A percentile compares a stretch with the other conserved stretches of the same genome.
phyloP scores from a whole-genome alignment of 2,888 invertebrate species.

The Diaprepes abbreviatus region DNA sequence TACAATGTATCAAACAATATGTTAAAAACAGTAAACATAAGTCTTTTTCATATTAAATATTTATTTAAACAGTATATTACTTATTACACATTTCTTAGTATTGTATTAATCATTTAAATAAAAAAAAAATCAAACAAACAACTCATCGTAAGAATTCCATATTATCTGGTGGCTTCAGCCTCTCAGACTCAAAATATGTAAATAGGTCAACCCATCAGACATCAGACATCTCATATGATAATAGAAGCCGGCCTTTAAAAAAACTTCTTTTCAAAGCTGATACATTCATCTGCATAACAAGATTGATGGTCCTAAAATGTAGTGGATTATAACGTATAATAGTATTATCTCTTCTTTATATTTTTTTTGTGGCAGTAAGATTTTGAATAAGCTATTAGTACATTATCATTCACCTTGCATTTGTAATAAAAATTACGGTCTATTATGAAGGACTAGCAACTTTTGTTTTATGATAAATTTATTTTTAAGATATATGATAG shows the following conservation, averaged over 20 bases:
- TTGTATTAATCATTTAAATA: too few relatives aligned
- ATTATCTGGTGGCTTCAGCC: neutral
- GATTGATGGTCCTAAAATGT: neutral
- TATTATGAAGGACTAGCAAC: neutral
- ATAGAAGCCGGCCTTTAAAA: neutral
- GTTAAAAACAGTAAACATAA: too few relatives aligned
- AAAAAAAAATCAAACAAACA: too few relatives aligned
- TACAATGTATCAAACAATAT: too few relatives aligned
- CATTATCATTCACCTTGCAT: neutral
- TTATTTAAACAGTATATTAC: too few relatives aligned
- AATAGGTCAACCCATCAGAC: conserved; percentile 2
- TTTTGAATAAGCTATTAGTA: neutral
- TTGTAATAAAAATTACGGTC: neutral
- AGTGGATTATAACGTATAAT: conserved; percentile 3
- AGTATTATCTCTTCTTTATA: neutral
- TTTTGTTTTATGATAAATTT: too few relatives aligned
- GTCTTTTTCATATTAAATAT: too few relatives aligned
- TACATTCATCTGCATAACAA: conserved; percentile 2
- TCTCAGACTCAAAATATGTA: neutral
- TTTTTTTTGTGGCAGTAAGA: neutral
- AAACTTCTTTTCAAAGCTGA: conserved; percentile 2
- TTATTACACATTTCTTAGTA: too few relatives aligned
- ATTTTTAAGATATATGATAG: too few relatives aligned
- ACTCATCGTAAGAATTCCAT: neutral
- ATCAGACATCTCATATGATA: neutral